Evolutionary conservation across 2,888 invertebrate genomes (phyloP).

Genomic region (Parnassius apollo): DNA sequence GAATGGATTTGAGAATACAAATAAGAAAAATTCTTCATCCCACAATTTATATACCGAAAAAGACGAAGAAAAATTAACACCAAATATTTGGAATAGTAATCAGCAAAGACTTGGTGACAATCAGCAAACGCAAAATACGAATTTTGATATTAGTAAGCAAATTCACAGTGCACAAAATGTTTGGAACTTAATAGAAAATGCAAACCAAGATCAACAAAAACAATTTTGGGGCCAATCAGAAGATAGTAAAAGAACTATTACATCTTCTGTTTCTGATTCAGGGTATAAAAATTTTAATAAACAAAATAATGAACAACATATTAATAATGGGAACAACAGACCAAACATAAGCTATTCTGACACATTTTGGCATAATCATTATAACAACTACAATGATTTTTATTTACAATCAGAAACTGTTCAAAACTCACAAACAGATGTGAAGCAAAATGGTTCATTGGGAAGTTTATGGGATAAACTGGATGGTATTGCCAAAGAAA

Average conservation of each 20-base stretch:
- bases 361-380: neutral
- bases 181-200: slow-evolving; percentile 28
- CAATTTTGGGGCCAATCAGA: slow-evolving; percentile 15
- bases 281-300: neutral
- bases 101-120: neutral
- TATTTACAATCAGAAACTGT: slow-evolving; percentile 14
- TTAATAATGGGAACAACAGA: neutral
- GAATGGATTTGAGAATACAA: slow-evolving; percentile 9
- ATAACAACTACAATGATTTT: neutral
- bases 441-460: slow-evolving; percentile 22
- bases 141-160: neutral
- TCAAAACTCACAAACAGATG: slow-evolving; percentile 1
- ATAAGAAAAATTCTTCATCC: slow-evolving; percentile 1
- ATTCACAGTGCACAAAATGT: slow-evolving; percentile 25
- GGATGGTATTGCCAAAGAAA: slow-evolving; percentile 22
- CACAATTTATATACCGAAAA: slow-evolving; percentile 3
- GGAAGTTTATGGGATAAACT: slow-evolving; percentile 32
- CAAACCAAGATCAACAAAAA: slow-evolving; percentile 22
- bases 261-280: slow-evolving; percentile 1
- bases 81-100: slow-evolving; percentile 5
- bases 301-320: neutral
- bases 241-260: slow-evolving; percentile 14
- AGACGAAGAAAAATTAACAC: neutral
- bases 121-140: slow-evolving; percentile 4
- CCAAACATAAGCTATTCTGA: neutral